Percentiles rank a stretch among this genome's conserved stretches.
Conservation (phyloP, 2,888 invertebrate species). For the Acanthosepion lycidas region DNA sequence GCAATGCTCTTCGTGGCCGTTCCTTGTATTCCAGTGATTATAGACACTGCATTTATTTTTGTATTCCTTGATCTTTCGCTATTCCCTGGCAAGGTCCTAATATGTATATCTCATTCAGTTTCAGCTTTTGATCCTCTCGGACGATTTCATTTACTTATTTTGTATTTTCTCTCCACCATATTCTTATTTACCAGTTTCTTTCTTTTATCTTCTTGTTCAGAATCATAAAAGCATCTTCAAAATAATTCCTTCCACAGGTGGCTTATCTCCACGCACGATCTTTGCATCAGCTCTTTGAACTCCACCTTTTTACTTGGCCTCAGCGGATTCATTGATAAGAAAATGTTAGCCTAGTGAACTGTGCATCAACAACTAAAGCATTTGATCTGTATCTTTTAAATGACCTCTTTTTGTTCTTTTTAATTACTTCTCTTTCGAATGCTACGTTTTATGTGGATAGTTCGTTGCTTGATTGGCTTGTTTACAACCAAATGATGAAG, state of each 20-base stretch:
- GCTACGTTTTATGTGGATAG: background rate
- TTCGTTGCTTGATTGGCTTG: background rate
- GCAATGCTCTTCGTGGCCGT: too few relatives aligned
- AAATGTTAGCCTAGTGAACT: background rate
- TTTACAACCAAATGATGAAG: background rate
- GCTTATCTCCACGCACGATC: background rate
- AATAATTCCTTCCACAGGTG: background rate
- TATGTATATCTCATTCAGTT: too few relatives aligned
- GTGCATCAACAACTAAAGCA: background rate
- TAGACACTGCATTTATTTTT: too few relatives aligned
- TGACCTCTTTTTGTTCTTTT: background rate
- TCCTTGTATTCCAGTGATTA: too few relatives aligned
- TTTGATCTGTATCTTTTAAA: background rate
- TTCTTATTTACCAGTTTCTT: background rate
- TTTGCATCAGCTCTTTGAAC: background rate
- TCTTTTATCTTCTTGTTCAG: background rate
- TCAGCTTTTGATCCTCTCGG: too few relatives aligned
- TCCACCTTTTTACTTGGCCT: background rate
- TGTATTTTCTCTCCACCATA: background rate
- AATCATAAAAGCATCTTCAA: background rate
- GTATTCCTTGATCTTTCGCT: too few relatives aligned
- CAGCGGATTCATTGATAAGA: background rate
- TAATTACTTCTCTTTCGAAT: background rate
- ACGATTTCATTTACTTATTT: too few relatives aligned
- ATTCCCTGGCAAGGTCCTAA: too few relatives aligned